Base-by-base conservation (phyloP, 2,888 invertebrate genomes). In the Troglohyphantes excavatus region DNA sequence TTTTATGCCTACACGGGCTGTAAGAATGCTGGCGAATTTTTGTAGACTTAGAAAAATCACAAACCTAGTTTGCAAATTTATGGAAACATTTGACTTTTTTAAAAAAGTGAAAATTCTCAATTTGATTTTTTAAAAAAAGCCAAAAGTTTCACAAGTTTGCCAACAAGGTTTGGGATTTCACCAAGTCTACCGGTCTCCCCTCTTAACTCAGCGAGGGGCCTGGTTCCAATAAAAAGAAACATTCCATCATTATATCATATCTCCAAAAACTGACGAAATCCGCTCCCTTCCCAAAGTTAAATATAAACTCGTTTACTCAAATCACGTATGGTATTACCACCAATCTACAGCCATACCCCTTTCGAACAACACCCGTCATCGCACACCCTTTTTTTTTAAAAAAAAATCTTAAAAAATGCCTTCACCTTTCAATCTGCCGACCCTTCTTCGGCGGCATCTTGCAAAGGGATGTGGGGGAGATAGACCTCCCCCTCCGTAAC, bases 371-470 rank as follows among this genome's bases (percentile, higher is more conserved):
- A 67, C 43, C 39, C 26, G n/a, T n/a, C 21, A 33, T 39, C 43
- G 21, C 43, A 78, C 21, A 76, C 26, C 26, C 65, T 23, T 21
- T 33, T 33, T 13, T 13, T 53, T 53, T n/a, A 13, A 53, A 53
- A 53, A 53, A 53, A 53, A 5, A 53, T 53, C 53, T 53, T 53
- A n/a, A 13, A 13, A 53, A 13, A 5, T 53, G n/a, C 53, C n/a
- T 53, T 5, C 53, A 53, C n/a, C 53, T 39, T n/a, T n/a, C n/a
- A 17, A 53, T 53, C 46, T 21, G 11, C 43, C 21, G 17, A 27
- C 68, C 84, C 67, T 29, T 9, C 21, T 46, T 67, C 11, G 7
- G 53, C 33, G 76, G 76, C 65, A 17, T 59, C 68, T 81, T 70
- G 21, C 67, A 59, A 67, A 19, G n/a, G 29, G 11, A 13, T 23